Evolutionary conservation across 2,888 invertebrate genomes (phyloP).

Genomic region (Parthenolecanium corni): DNA sequence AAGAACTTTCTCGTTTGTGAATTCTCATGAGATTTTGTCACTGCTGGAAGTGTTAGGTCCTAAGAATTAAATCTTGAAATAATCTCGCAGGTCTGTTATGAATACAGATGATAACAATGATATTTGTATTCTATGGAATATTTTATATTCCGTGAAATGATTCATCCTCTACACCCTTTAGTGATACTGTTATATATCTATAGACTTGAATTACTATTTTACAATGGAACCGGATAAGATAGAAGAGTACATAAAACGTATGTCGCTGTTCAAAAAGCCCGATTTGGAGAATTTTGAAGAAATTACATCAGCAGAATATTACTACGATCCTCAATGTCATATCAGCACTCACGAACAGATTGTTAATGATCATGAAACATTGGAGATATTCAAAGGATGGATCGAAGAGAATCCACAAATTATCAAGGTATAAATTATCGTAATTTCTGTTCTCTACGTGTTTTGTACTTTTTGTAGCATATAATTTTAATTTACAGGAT

Average conservation of each 20-base stretch:
- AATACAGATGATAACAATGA: too few species aligned
- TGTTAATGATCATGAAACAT: neutral
- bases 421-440: neutral
- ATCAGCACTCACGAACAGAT: slow-evolving; percentile 1
- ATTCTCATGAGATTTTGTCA: too few species aligned
- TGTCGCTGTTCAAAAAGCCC: neutral
- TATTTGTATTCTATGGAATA: too few species aligned
- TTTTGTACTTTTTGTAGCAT: neutral
- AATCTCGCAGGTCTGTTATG: too few species aligned
- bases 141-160: too few species aligned
- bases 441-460: neutral
- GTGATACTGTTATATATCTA: too few species aligned
- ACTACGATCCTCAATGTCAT: slow-evolving; percentile 12
- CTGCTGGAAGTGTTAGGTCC: too few species aligned
- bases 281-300: neutral
- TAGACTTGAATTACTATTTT: too few species aligned
- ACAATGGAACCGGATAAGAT: slow-evolving; percentile 2
- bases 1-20: too few species aligned
- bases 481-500: neutral
- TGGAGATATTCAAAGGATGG: slow-evolving; percentile 4
- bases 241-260: neutral
- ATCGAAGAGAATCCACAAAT: neutral
- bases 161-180: too few species aligned
- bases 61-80: too few species aligned
- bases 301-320: slow-evolving; percentile 4